These are phyloP conservation scores for Aquatica leii DNA, from an alignment of 2,888 invertebrate species.

Conservation along the genomic window DNA sequence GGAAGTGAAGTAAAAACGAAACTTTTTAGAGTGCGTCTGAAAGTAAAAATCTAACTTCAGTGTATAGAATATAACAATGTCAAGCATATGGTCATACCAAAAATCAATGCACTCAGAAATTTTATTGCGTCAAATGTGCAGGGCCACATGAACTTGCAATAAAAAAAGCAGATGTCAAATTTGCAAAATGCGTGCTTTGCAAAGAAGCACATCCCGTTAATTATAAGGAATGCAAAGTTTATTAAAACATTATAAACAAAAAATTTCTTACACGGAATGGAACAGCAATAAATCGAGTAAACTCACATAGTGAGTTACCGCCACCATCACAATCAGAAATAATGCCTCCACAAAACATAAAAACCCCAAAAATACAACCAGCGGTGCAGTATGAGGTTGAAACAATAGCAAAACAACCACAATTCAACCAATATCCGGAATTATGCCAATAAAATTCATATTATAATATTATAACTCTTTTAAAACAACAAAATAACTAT, in stretches of 20 bases:
- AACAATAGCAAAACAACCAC: neutral
- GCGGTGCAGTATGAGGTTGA: neutral
- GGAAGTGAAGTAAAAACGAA: no score
- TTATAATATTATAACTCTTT: neutral
- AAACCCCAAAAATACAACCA: neutral
- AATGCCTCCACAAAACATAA: no score
- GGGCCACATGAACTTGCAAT: conserved; percentile 6
- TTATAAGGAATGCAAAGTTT: neutral
- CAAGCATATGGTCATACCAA: conserved; percentile 12
- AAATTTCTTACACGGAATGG: neutral
- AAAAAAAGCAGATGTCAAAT: neutral
- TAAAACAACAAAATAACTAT: neutral
- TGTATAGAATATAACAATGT: no score
- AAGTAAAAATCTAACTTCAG: no score
- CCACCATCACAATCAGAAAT: no score
- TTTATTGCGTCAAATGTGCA: conserved; percentile 13
- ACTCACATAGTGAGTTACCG: neutral
- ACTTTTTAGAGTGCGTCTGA: no score
- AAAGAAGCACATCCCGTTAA: neutral
- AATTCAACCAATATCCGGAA: no score
- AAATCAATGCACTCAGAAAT: conserved; percentile 6
- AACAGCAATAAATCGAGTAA: no score
- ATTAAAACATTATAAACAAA: neutral
- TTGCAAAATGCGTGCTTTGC: conserved; percentile 11
- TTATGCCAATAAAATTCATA: neutral